These are phyloP conservation scores for Linepithema humile DNA, from an alignment of 1,140 invertebrate genomes.

Conservation along the genomic window DNA sequence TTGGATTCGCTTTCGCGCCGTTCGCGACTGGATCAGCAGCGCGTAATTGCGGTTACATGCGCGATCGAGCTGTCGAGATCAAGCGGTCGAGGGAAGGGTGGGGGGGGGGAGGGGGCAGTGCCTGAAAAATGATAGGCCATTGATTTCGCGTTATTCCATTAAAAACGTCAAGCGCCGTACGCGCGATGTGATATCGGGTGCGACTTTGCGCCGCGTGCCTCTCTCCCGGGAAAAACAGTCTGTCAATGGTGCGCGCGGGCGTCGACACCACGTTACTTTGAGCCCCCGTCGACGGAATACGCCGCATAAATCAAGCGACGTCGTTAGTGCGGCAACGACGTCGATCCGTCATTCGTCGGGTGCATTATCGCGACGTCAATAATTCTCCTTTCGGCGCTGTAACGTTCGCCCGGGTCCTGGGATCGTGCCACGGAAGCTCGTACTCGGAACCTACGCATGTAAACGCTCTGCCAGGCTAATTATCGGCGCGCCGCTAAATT, in stretches of 20 bases:
- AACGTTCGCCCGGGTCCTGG: not conserved
- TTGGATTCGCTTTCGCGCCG: constrained; percentile 28
- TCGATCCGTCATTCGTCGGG: constrained; percentile 61
- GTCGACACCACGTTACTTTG: constrained; percentile 54
- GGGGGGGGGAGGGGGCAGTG: not conserved
- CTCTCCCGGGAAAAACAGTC: constrained; percentile 46
- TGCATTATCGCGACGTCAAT: constrained; percentile 62
- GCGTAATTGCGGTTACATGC: constrained; percentile 51
- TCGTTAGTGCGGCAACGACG: constrained; percentile 29
- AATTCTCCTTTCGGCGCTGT: constrained; percentile 61
- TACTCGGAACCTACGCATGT: not conserved
- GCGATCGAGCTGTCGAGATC: constrained; percentile 35
- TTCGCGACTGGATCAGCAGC: not conserved
- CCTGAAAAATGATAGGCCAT: constrained; percentile 56
- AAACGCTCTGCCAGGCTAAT: constrained; percentile 52
- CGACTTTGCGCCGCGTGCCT: constrained; percentile 7
- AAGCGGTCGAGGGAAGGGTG: not conserved
- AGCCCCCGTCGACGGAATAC: constrained; percentile 43
- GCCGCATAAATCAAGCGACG: constrained; percentile 57
- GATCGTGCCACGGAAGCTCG: not conserved
- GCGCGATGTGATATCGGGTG: constrained; percentile 16
- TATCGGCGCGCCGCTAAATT: constrained; percentile 47
- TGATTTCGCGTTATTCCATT: constrained; percentile 59
- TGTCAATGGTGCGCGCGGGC: constrained; percentile 53
- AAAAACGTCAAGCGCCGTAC: constrained; percentile 42